Conservation (phyloP, 2,113 vertebrate species). For the Urocynchramus pylzowi region DNA sequence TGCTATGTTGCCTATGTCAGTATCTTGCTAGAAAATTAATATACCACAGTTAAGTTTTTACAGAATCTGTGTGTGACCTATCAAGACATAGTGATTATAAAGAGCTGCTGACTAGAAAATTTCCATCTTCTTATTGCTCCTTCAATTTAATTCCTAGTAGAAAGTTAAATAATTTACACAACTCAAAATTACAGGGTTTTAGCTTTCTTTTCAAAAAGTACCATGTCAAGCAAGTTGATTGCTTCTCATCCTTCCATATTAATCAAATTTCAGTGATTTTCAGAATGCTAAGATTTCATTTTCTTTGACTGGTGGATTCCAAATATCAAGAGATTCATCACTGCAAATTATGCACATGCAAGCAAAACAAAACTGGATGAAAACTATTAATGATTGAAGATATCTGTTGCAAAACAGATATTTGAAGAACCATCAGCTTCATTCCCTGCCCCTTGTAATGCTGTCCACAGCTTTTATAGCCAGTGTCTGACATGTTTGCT, state of each 20-base stretch:
- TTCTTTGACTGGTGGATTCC: background rate
- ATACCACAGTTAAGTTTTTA: background rate
- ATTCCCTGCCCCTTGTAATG: background rate
- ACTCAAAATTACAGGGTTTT: background rate
- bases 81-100: background rate
- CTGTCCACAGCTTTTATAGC: background rate
- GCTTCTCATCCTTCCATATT: background rate
- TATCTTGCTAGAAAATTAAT: background rate
- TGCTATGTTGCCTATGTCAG: rapidly evolving
- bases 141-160: background rate
- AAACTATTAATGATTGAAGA: background rate
- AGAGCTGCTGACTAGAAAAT: constrained; percentile 7
- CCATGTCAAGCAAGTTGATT: background rate
- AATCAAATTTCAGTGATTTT: background rate
- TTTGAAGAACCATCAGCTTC: background rate
- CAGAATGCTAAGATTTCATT: background rate
- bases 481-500: background rate
- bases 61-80: background rate
- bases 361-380: background rate
- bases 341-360: background rate
- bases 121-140: background rate
- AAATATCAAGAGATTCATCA: background rate
- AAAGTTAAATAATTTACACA: constrained; percentile 27
- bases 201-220: background rate
- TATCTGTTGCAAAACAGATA: background rate